These are phyloP conservation scores for Rhabdornis inornatus DNA, from an alignment of 2,113 vertebrate genomes.

Conservation along the genomic window DNA sequence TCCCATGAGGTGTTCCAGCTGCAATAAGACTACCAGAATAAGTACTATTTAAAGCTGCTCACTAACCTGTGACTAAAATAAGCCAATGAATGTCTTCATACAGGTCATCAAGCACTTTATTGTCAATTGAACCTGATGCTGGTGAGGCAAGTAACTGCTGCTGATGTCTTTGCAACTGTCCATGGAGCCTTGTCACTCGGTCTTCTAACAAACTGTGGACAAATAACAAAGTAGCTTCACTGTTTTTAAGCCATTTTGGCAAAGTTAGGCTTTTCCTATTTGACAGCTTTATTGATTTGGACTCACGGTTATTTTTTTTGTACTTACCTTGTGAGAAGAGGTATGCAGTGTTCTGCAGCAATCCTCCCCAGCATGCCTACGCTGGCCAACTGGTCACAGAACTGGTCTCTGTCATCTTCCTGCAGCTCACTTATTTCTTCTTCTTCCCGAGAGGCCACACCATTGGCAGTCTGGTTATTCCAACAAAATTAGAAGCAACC, in stretches of 20 bases:
- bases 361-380: slow-evolving; percentile 96
- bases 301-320: not conserved
- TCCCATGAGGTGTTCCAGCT: not conserved
- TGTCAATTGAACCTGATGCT: slow-evolving; percentile 81
- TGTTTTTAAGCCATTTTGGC: not conserved
- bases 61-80: slow-evolving; percentile 95
- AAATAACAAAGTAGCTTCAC: not conserved
- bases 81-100: slow-evolving; percentile 99
- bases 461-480: slow-evolving; percentile 87
- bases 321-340: slow-evolving; percentile 89
- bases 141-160: slow-evolving; percentile 90
- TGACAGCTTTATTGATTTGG: not conserved
- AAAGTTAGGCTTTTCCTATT: not conserved
- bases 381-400: slow-evolving; percentile 95
- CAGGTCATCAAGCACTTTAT: slow-evolving; percentile 92
- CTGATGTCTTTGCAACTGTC: slow-evolving; percentile 93
- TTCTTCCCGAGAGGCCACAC: slow-evolving; percentile 91
- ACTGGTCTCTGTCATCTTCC: slow-evolving; percentile 96
- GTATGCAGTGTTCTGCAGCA: slow-evolving; percentile 95
- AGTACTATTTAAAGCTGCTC: not conserved
- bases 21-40: not conserved
- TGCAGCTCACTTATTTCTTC: slow-evolving; percentile 98
- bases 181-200: slow-evolving; percentile 91
- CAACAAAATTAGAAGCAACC: slow-evolving; percentile 17
- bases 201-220: slow-evolving; percentile 90